A percentile compares a stretch with the other conserved stretches of the same genome.
These are phyloP conservation scores for Arctia plantaginis DNA, from an alignment of 2,888 invertebrate species.

Conservation along the genomic window DNA sequence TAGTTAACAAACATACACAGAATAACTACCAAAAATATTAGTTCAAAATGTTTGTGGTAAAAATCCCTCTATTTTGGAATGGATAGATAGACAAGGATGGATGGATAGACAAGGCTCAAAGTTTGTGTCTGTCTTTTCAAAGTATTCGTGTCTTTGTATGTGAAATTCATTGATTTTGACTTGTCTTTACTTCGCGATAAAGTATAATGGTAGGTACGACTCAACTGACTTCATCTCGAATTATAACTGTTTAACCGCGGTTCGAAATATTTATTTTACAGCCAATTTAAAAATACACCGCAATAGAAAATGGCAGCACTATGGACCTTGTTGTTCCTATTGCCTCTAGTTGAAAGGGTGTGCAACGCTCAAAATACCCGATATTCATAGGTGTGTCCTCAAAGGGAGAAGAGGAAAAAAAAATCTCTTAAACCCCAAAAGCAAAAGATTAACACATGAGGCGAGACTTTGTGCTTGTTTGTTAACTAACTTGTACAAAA, in stretches of 20 bases:
- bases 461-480: conserved; percentile 16
- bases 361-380: not conserved
- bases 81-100: not conserved
- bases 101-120: not conserved
- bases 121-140: not conserved
- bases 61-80: too few relatives aligned
- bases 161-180: not conserved
- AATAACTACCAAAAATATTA: not conserved
- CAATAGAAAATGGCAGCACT: too few relatives aligned
- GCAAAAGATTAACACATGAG: not conserved
- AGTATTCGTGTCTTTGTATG: not conserved
- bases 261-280: not conserved
- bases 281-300: not conserved
- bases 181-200: not conserved
- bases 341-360: not conserved
- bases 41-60: not conserved
- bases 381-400: not conserved
- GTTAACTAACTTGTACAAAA: conserved; percentile 8
- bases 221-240: not conserved
- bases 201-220: not conserved
- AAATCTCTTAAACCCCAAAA: not conserved
- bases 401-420: not conserved
- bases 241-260: not conserved
- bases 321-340: too few relatives aligned
- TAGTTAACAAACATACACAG: too few relatives aligned